phyloP scores from a whole-genome alignment of 1,140 invertebrate genomes.

The Hermetia illucens region DNA sequence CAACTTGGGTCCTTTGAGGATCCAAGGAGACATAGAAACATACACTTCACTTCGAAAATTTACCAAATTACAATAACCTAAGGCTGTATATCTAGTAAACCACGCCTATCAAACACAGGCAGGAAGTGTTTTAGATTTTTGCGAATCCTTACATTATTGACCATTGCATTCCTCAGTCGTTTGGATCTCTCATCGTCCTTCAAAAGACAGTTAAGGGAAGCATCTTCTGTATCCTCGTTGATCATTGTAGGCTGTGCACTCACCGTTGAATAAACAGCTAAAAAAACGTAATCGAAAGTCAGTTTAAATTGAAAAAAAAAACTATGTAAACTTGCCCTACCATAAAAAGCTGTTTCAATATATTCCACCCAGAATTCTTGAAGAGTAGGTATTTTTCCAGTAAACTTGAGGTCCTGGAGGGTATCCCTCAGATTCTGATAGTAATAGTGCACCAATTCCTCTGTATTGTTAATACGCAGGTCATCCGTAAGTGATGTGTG shows the following conservation, averaged over 20 bases:
- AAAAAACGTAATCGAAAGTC: neutral
- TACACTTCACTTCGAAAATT: no score
- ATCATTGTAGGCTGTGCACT: conserved; percentile 15
- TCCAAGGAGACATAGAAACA: no score
- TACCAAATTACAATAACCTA: no score
- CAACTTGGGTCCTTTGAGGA: no score
- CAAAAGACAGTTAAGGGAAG: conserved; percentile 24
- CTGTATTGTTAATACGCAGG: conserved; percentile 15
- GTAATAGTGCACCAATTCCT: conserved; percentile 21
- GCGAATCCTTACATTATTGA: conserved; percentile 14
- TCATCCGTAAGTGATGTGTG: conserved; percentile 21
- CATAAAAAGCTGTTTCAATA: conserved; percentile 20
- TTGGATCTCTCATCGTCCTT: conserved; percentile 15
- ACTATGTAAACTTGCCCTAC: no score
- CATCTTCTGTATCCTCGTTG: conserved; percentile 22
- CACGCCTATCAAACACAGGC: conserved; percentile 16
- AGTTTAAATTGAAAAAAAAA: no score
- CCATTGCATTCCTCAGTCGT: conserved; percentile 19
- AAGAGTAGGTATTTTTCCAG: conserved; percentile 17
- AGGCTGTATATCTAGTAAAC: conserved; percentile 16
- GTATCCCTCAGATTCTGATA: conserved; percentile 14
- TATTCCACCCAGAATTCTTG: conserved; percentile 18
- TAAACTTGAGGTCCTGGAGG: conserved; percentile 15
- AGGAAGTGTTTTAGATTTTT: conserved; percentile 13
- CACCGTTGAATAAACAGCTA: no score